Conservation (phyloP, 2,797 vertebrate genomes). For the Parotocinclus haroldoi region DNA sequence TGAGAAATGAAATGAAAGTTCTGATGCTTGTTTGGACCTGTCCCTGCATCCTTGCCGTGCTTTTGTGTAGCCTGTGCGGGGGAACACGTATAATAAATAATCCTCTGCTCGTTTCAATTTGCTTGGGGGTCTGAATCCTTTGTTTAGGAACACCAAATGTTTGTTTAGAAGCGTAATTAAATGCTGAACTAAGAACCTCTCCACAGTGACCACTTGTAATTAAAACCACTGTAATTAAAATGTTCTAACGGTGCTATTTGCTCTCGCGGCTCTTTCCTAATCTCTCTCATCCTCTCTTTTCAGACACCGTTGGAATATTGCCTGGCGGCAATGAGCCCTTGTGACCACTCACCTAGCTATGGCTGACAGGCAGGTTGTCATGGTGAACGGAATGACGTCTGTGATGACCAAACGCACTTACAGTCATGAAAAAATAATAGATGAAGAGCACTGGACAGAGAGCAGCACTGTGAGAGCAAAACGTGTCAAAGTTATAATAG, state of each 20-base stretch:
- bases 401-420: constrained; percentile 27
- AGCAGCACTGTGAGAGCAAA: constrained; percentile 24
- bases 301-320: constrained; percentile 64
- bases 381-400: constrained; percentile 41
- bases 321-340: constrained; percentile 66
- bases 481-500: not conserved
- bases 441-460: constrained; percentile 14
- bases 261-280: not conserved
- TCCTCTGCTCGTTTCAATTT: too few relatives aligned
- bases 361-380: constrained; percentile 49
- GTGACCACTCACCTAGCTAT: constrained; percentile 56
- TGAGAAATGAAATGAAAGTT: too few relatives aligned
- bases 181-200: not conserved
- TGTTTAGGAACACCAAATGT: not conserved
- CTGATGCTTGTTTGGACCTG: too few relatives aligned
- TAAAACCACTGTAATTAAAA: not conserved
- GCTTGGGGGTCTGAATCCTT: too few relatives aligned
- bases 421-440: constrained; percentile 10
- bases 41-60: too few relatives aligned
- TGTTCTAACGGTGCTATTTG: not conserved
- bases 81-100: not conserved
- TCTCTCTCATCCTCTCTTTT: not conserved
- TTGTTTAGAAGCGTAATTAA: not conserved
- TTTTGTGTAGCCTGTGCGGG: too few relatives aligned
- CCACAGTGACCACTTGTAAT: not conserved